Conservation (phyloP, 2,888 invertebrate species). For the Dicranocentrus wangi region DNA sequence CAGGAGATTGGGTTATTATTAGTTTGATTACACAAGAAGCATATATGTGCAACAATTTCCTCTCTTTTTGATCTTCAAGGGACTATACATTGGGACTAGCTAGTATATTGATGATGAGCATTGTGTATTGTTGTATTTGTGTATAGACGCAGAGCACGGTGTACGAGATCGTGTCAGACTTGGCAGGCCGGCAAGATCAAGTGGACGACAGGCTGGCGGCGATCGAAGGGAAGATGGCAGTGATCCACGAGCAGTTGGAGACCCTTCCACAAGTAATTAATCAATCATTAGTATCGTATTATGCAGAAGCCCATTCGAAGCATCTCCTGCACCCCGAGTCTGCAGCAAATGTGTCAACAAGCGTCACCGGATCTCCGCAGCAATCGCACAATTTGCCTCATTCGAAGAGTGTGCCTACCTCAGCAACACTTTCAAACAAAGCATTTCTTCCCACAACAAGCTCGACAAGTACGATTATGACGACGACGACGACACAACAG, state of each 20-base stretch:
- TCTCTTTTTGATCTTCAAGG: no score
- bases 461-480: no score
- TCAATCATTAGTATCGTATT: slow-evolving; percentile 71
- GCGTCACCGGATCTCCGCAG: slow-evolving; percentile 53
- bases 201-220: slow-evolving; percentile 94
- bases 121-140: slow-evolving; percentile 70
- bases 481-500: slow-evolving; percentile 57
- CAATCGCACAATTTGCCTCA: slow-evolving; percentile 71
- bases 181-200: slow-evolving; percentile 94
- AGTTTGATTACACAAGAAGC: no score
- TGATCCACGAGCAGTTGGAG: slow-evolving; percentile 87
- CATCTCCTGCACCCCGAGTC: slow-evolving; percentile 71
- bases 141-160: slow-evolving; percentile 96
- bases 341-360: slow-evolving; percentile 44
- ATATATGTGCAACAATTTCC: no score
- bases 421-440: slow-evolving; percentile 66
- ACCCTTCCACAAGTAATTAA: slow-evolving; percentile 74
- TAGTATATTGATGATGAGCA: no score
- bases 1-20: no score
- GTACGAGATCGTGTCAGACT: slow-evolving; percentile 97
- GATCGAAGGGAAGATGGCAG: slow-evolving; percentile 92
- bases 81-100: no score
- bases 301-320: slow-evolving; percentile 53
- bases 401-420: slow-evolving; percentile 73
- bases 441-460: slow-evolving; percentile 64